Percentiles rank a stretch among this genome's conserved stretches.
phyloP scores from a whole-genome alignment of 1,140 invertebrate genomes.

The Cyrtorhinus lividipennis region DNA sequence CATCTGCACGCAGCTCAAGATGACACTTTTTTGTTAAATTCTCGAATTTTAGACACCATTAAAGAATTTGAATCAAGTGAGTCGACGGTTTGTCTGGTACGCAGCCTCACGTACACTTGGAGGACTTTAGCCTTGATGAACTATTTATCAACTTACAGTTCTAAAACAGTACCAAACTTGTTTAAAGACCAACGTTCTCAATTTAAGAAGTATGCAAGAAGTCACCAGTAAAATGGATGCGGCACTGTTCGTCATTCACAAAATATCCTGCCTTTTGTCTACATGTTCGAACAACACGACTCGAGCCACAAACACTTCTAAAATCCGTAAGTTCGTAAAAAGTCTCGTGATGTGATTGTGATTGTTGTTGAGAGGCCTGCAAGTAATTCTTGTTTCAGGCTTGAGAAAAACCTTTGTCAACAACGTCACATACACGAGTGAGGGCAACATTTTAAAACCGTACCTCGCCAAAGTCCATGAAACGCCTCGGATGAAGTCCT shows the following conservation, averaged over 20 bases:
- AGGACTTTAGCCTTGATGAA: background rate
- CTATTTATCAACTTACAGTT: too few relatives aligned
- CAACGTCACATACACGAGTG: background rate
- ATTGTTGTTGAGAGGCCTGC: background rate
- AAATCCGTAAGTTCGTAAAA: background rate
- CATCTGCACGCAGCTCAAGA: background rate
- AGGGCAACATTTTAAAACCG: background rate
- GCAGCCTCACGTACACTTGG: background rate
- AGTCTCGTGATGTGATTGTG: background rate
- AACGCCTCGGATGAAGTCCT: constrained; percentile 1
- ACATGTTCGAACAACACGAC: background rate
- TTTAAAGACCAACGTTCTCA: background rate
- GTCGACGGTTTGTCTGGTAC: background rate
- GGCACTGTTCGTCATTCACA: background rate
- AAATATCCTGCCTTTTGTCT: background rate
- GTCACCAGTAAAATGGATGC: background rate
- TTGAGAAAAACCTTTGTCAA: background rate
- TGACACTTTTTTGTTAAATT: background rate
- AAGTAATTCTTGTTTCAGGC: background rate
- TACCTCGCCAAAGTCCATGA: background rate
- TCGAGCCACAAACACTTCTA: background rate
- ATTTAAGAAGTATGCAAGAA: background rate
- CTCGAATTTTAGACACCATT: background rate
- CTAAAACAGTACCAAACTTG: background rate
- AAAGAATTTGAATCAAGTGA: background rate